A percentile compares a stretch with the other conserved stretches of the same genome.
Conservation (phyloP, 2,113 vertebrate species). For the Ophiodon elongatus region DNA sequence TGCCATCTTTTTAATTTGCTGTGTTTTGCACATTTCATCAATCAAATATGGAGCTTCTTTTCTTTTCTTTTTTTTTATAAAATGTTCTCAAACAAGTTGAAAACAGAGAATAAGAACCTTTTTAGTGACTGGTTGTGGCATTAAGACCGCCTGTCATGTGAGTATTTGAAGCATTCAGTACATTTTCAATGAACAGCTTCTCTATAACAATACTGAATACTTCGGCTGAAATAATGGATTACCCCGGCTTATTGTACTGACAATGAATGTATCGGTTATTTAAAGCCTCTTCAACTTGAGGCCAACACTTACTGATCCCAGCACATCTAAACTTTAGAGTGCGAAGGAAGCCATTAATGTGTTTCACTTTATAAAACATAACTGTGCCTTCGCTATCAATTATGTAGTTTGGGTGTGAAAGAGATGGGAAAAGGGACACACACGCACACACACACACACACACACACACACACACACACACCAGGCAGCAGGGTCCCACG, state of each 20-base stretch:
- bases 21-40: background rate
- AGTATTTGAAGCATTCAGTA: slow-evolving; percentile 3
- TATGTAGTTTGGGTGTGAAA: slow-evolving; percentile 72
- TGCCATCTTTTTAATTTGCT: background rate
- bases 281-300: slow-evolving; percentile 58
- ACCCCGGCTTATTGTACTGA: slow-evolving; percentile 34
- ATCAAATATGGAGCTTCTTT: background rate
- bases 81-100: background rate
- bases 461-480: slow-evolving; percentile 9
- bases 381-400: slow-evolving; percentile 73
- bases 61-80: background rate
- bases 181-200: slow-evolving; percentile 12
- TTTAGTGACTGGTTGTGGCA: background rate
- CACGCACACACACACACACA: slow-evolving; percentile 32
- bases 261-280: slow-evolving; percentile 57
- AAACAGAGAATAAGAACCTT: background rate
- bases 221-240: slow-evolving; percentile 58
- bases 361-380: slow-evolving; percentile 74
- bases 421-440: slow-evolving; percentile 47
- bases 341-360: slow-evolving; percentile 64
- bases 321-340: slow-evolving; percentile 55
- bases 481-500: slow-evolving; percentile 46
- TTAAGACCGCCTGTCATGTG: background rate
- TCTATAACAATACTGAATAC: slow-evolving; percentile 25
- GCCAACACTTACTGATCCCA: slow-evolving; percentile 45